phyloP scores from a whole-genome alignment of 2,797 vertebrate species.

The Gobionotothen gibberifrons region DNA sequence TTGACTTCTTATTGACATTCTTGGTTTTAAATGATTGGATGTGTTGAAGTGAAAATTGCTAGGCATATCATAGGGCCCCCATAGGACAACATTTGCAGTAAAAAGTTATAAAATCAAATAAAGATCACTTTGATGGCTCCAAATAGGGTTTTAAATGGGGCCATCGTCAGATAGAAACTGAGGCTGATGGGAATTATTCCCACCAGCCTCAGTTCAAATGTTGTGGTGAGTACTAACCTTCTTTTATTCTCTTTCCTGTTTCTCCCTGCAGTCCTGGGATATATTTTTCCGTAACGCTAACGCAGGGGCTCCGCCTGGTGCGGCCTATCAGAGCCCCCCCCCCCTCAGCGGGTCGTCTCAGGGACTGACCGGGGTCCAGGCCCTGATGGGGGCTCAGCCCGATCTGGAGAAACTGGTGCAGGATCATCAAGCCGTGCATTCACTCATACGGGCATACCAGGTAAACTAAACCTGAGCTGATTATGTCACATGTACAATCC shows the following conservation, averaged over 20 bases:
- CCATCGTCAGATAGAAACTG: no score
- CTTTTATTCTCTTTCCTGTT: conserved; percentile 45
- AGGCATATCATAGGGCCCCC: no score
- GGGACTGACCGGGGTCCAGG: conserved; percentile 73
- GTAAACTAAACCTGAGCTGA: conserved; percentile 71
- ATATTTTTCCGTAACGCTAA: conserved; percentile 94
- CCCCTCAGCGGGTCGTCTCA: conserved; percentile 79
- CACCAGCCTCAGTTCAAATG: no score
- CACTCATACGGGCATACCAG: conserved; percentile 96
- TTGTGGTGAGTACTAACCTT: neutral
- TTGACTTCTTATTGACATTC: no score
- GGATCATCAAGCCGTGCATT: conserved; percentile 94
- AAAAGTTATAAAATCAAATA: no score
- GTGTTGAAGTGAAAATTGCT: no score
- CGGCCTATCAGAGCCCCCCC: conserved; percentile 91
- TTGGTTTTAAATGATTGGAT: no score
- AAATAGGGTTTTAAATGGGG: no score
- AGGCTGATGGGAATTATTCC: no score
- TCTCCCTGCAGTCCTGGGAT: conserved; percentile 91
- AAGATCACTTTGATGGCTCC: no score
- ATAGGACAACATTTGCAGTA: no score
- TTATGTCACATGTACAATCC: neutral
- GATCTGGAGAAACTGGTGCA: conserved; percentile 92
- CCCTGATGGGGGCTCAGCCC: conserved; percentile 83
- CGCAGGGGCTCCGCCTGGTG: conserved; percentile 88